A percentile compares a stretch with the other conserved stretches of the same genome.
These are phyloP conservation scores for Apogon talboti DNA, from an alignment of 2,797 vertebrate species.

Conservation along the genomic window DNA sequence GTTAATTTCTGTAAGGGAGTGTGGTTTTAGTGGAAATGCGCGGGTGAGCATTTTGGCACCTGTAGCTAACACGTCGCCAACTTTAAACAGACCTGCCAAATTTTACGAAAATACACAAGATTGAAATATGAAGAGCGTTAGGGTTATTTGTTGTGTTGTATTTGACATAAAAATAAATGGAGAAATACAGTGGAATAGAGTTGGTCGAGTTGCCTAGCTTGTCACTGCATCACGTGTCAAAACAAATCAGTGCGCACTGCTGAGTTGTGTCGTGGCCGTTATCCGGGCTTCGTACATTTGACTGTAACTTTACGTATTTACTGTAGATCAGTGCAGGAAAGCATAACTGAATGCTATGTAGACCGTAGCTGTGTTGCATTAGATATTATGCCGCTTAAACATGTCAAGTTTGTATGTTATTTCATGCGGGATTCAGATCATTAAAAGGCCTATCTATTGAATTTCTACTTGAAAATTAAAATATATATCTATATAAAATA, in stretches of 20 bases:
- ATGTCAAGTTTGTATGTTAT: neutral
- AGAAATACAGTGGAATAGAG: neutral
- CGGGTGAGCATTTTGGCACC: slow-evolving; percentile 8
- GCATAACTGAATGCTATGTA: neutral
- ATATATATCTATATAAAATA: too few species aligned
- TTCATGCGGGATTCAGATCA: neutral
- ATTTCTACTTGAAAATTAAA: too few species aligned
- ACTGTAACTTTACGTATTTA: neutral
- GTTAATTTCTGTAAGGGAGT: slow-evolving; percentile 6
- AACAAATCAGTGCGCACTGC: slow-evolving; percentile 65
- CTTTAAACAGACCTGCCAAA: neutral
- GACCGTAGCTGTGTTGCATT: neutral
- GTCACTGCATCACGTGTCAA: slow-evolving; percentile 75
- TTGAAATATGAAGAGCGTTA: too few species aligned
- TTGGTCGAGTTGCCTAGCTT: neutral
- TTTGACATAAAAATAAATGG: rapidly evolving
- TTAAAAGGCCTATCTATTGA: too few species aligned
- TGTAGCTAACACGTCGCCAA: neutral
- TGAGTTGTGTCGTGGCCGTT: neutral
- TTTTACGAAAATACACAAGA: too few species aligned
- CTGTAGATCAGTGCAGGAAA: neutral
- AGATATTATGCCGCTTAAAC: neutral
- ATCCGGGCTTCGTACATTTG: too few species aligned
- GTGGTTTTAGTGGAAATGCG: slow-evolving; percentile 1
- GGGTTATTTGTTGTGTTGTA: too few species aligned